These are phyloP conservation scores for Coregonus clupeaformis DNA, from an alignment of 2,113 vertebrate genomes.

Conservation along the genomic window DNA sequence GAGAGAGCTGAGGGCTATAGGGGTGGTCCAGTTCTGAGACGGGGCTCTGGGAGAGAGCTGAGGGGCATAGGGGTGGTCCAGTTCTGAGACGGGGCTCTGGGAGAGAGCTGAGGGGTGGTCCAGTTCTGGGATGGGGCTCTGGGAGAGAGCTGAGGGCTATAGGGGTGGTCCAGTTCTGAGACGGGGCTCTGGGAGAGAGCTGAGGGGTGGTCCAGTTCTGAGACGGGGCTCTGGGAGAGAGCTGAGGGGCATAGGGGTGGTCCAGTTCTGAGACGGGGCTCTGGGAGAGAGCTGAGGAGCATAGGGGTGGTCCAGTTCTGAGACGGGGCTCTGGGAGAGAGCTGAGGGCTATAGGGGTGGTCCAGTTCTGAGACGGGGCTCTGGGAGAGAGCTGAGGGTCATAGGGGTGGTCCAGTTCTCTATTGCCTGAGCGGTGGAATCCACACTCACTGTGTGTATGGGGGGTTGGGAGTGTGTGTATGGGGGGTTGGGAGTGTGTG, in stretches of 20 bases:
- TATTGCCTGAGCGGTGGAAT: slow-evolving; percentile 25
- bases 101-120: slow-evolving; percentile 2
- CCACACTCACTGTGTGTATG: not conserved
- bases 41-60: slow-evolving; percentile 46
- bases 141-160: slow-evolving; percentile 18
- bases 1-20: slow-evolving; percentile 38
- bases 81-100: slow-evolving; percentile 6
- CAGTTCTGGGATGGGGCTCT: not conserved
- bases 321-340: too few species aligned
- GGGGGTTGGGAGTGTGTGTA: slow-evolving; percentile 1
- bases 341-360: too few species aligned
- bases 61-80: slow-evolving; percentile 19
- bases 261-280: not conserved
- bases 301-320: too few species aligned
- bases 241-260: too few species aligned
- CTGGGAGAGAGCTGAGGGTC: too few species aligned
- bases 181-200: too few species aligned
- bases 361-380: too few species aligned
- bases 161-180: too few species aligned
- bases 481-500: not conserved
- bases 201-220: too few species aligned
- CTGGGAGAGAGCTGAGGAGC: slow-evolving; percentile 19
- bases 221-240: too few species aligned
- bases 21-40: slow-evolving; percentile 28
- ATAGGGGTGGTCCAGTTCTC: slow-evolving; percentile 30